A percentile compares a stretch with the other conserved stretches of the same genome.
These are phyloP conservation scores for Cetonia aurata DNA, from an alignment of 2,888 invertebrate species.

Conservation along the genomic window DNA sequence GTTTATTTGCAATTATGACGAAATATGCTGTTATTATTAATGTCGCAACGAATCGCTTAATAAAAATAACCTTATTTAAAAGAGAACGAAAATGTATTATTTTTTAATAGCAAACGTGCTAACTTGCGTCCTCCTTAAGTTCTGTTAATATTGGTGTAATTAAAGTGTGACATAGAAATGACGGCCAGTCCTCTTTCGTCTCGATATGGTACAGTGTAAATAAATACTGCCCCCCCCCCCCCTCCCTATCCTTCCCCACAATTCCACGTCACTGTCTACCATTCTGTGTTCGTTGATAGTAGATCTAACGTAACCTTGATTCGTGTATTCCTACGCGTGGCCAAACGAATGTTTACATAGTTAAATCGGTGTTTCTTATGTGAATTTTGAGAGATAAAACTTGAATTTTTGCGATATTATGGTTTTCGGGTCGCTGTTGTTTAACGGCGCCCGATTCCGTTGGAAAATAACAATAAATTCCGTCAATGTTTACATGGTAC, in stretches of 20 bases:
- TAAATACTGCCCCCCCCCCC: conserved; percentile 53
- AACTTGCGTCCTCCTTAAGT: background rate
- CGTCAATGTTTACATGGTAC: conserved; percentile 61
- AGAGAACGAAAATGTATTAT: background rate
- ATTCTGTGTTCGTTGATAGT: conserved; percentile 54
- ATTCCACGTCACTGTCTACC: conserved; percentile 55
- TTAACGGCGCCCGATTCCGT: background rate
- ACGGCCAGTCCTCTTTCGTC: conserved; percentile 19
- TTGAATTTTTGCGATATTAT: background rate
- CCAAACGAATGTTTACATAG: conserved; percentile 54
- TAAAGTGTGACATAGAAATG: conserved; percentile 13
- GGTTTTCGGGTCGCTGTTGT: conserved; percentile 6
- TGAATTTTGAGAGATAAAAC: conserved; percentile 5
- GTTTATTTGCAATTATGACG: background rate
- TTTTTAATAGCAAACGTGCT: background rate
- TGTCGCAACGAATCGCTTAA: background rate
- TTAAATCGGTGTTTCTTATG: conserved; percentile 32
- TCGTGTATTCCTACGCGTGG: conserved; percentile 56
- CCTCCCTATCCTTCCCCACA: conserved; percentile 19
- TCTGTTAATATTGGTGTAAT: conserved; percentile 16
- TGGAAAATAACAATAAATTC: conserved; percentile 15
- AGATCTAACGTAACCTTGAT: conserved; percentile 62
- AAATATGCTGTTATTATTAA: background rate
- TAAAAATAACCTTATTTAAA: background rate
- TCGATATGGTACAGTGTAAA: conserved; percentile 38